Percentiles rank a stretch among this genome's conserved stretches.
Conservation (phyloP, 1,140 invertebrate species). For the Eulimnadia texana region DNA sequence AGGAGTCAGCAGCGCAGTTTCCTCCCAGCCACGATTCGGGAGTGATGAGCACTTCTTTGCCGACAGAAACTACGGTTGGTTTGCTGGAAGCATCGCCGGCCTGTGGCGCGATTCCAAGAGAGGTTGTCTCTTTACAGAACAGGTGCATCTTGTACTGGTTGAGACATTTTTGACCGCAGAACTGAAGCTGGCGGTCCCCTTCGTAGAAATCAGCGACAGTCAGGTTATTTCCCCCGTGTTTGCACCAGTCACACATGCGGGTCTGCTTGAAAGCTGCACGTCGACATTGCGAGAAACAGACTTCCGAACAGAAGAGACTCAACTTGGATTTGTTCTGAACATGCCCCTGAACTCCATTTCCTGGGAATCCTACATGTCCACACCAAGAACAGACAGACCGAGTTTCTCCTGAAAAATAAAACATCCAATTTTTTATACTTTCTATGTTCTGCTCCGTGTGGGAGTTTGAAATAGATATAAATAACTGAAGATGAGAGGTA, state of each 20-base stretch:
- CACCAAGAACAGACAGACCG: conserved; percentile 1
- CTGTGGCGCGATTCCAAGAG: conserved; percentile 24
- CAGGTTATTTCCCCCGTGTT: conserved; percentile 75
- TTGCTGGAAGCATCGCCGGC: conserved; percentile 29
- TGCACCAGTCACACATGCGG: conserved; percentile 87
- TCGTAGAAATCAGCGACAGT: conserved; percentile 72
- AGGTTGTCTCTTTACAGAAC: conserved; percentile 78
- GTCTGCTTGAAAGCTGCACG: conserved; percentile 76
- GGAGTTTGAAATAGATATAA: too few species aligned
- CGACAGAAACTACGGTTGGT: conserved; percentile 79
- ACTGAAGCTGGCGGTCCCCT: conserved; percentile 37
- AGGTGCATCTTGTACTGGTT: conserved; percentile 94
- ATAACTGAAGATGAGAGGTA: too few species aligned
- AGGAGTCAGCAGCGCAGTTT: conserved; percentile 23
- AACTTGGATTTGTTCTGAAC: conserved; percentile 16
- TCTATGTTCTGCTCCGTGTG: too few species aligned
- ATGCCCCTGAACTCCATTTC: neutral
- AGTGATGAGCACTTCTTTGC: conserved; percentile 44
- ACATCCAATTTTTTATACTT: neutral
- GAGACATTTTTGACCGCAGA: conserved; percentile 71
- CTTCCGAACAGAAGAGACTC: conserved; percentile 62
- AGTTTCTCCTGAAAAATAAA: neutral
- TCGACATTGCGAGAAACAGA: conserved; percentile 74
- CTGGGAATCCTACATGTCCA: neutral
- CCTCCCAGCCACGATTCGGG: conserved; percentile 19